Base-by-base conservation (phyloP, 2,113 vertebrate species). In the Macquaria ambigua region DNA sequence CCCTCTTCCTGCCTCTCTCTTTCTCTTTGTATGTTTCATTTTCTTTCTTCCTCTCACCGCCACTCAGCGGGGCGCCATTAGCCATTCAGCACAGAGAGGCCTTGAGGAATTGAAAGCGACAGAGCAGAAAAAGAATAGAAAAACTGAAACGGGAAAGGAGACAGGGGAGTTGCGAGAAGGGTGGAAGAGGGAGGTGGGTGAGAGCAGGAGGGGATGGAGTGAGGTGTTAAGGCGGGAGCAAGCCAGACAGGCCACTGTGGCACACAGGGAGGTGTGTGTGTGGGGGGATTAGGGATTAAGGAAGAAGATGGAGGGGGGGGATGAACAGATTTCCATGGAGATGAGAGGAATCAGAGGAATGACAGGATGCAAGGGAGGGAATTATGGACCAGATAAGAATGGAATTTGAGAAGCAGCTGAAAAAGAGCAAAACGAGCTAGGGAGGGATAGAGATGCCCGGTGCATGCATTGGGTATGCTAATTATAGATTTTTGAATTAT, bases 21-120 rank as follows among this genome's bases (percentile, higher is more conserved):
- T 71, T 77, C 34, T 82, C 88, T 92, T 84, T 92, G 89, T 88
- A 74, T 31, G 58, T 92, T 92, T 93, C 75, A 52, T 83, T 93
- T 88, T 91, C 90, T 93, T 90, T 90, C 90, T 90, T 86, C 82
- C 80, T 83, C 90, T 90, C 89, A 72, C 83, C 63, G 61, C 75
- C 73, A 76, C 94, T 86, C 92, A 87, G 93, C 86, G 23, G 95
- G 95, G 93, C 64, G 88, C 95, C 95, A 94, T 96, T 95, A 95
- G 86, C 92, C 90, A 95, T 95, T 95, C 94, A 93, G 93, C 81
- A 25, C 82, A 91, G 89, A 86, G 91, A 91, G 90, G 89, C 90
- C 94, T 93, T 92, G 92, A 96, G 94, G 93, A 94, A 95, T 94
- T 91, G 91, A 92, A 95, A 94, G 91, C 91, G 94, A 96, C 94